Conservation (phyloP, 2,113 vertebrate species). For the Spilogale gracilis region DNA sequence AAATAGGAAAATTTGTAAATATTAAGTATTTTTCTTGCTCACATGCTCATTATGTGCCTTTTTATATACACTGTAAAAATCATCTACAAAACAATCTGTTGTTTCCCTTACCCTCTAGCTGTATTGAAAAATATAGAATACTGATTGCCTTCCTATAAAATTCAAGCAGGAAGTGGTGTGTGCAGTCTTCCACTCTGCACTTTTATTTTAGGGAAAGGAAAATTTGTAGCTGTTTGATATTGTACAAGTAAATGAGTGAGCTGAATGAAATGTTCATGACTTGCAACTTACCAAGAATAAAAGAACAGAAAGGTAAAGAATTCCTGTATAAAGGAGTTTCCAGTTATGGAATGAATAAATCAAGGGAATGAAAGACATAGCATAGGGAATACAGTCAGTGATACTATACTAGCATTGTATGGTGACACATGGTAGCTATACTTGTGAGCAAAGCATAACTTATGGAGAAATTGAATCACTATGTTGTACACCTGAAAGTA, state of each 20-base stretch:
- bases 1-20: constrained; percentile 25
- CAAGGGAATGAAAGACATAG: not conserved
- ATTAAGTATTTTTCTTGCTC: not conserved
- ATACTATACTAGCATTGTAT: not conserved
- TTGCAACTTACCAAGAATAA: not conserved
- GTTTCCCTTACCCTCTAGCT: not conserved
- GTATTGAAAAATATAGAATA: not conserved
- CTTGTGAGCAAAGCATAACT: not conserved
- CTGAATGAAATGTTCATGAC: constrained; percentile 18
- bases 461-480: not conserved
- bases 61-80: constrained; percentile 36
- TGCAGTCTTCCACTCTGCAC: not conserved
- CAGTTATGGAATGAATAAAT: not conserved
- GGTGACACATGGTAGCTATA: not conserved
- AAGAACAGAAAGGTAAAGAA: not conserved
- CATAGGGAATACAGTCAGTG: not conserved
- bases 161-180: not conserved
- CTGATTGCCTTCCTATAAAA: not conserved
- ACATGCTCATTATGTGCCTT: not conserved
- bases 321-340: constrained; percentile 1
- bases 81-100: not conserved
- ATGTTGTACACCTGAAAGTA: not conserved
- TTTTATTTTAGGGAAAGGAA: constrained; percentile 22
- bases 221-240: not conserved
- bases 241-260: not conserved